phyloP scores from a whole-genome alignment of 2,113 vertebrate species.

The chimpanzee (Pan troglodytes) region DNA sequence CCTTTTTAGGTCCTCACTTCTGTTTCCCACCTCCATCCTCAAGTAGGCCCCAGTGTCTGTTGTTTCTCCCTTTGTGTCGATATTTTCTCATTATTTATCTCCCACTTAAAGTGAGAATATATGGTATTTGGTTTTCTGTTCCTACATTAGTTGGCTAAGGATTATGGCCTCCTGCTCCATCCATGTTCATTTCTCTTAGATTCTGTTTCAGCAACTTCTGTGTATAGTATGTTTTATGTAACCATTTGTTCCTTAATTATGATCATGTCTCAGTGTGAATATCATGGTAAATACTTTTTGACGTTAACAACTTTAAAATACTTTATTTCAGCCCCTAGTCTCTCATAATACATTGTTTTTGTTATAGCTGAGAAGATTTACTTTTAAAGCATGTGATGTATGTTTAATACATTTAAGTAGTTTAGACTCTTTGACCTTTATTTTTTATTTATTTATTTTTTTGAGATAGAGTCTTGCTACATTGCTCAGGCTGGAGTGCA shows the following conservation, averaged over 20 bases:
- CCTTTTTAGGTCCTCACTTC: background rate
- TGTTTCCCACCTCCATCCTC: background rate
- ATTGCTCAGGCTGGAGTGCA: no score
- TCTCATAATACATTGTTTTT: background rate
- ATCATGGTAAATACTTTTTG: background rate
- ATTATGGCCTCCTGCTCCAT: no score
- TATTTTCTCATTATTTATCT: no score
- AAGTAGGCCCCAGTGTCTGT: no score
- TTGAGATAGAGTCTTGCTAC: no score
- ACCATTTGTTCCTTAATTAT: slow-evolving; percentile 40
- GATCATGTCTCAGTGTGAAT: background rate
- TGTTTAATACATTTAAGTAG: background rate
- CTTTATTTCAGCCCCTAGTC: background rate
- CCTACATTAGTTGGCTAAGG: no score
- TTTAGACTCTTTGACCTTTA: background rate
- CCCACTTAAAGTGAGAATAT: no score
- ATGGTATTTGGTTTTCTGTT: no score
- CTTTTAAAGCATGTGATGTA: background rate
- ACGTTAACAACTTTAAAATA: slow-evolving; percentile 4
- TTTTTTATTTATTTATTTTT: background rate
- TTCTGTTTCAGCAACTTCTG: slow-evolving; percentile 31
- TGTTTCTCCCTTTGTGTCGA: no score
- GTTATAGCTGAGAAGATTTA: background rate
- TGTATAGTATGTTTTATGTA: background rate
- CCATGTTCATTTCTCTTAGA: background rate